Base-by-base conservation (phyloP, 2,888 invertebrate genomes). In the Polydrusus pterygomalis region DNA sequence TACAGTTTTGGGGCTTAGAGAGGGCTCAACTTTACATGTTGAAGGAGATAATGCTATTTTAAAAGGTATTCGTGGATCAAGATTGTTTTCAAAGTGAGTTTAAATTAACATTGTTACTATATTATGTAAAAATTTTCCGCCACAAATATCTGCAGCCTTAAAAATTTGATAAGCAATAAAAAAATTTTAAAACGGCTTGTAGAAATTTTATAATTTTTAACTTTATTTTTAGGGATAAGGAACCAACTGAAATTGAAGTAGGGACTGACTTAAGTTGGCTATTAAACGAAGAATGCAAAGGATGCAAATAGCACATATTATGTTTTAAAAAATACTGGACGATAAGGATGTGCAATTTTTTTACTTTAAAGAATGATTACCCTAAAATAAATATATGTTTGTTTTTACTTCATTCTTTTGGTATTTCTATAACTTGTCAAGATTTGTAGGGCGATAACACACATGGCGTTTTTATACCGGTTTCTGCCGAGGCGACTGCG, bases 1-100 rank as follows among this genome's bases (percentile, higher is more conserved):
- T 2, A 89, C 90, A 70, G 95, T 95, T 11, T 85, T 95, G 67
- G 95, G 93, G 0, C 87, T 95, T 63, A 89, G 92, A 80, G 95
- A 95, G 88, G 95, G 95, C 0, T 90, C 91, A 58, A 90, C 92
- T 67, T 85, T 95, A 51, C 86, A 89, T 78, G 90, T 95, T 30
- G 87, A 91, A 81, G 92, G 91, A 13, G 85, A 91, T 79, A 87
- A 86, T 58, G 90, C 92, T 17, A 87, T 86, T 17, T 85, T 95
- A n/a, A 89, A 90, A 84, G 95, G 95, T 34, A 86, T 91, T 20
- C 86, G 89, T 79, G 89, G 89, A 78, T 93, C 93, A 11, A 91
- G 91, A 80, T 85, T 95, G 38, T 95, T 94, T 85, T 84, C 86
- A 75, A 89, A 88, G 93, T 93, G 89, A 90, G 90, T 88, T 79